A percentile compares a stretch with the other conserved stretches of the same genome.
These are phyloP conservation scores for Mallotus villosus DNA, from an alignment of 2,797 vertebrate species.

Conservation along the genomic window DNA sequence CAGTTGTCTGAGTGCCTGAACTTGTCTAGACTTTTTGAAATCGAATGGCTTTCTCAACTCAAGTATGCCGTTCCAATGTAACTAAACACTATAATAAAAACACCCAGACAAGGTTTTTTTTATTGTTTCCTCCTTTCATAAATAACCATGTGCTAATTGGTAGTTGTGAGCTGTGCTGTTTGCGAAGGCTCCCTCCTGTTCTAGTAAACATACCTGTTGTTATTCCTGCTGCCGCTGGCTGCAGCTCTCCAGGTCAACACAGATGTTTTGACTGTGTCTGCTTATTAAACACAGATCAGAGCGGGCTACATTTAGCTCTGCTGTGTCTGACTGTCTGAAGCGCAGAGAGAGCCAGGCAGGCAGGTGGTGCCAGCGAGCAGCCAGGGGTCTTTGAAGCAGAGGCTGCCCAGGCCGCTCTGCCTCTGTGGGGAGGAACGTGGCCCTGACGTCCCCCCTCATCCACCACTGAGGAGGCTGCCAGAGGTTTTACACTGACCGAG, in stretches of 20 bases:
- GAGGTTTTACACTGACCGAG: background rate
- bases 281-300: conserved; percentile 33
- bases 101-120: background rate
- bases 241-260: conserved; percentile 6
- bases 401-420: background rate
- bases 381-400: conserved; percentile 25
- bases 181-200: background rate
- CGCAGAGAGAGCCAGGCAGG: background rate
- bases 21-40: background rate
- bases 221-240: background rate
- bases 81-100: background rate
- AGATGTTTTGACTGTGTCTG: conserved; percentile 5
- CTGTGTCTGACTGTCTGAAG: background rate
- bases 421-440: conserved; percentile 16
- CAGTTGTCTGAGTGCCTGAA: background rate
- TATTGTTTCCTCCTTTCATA: background rate
- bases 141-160: background rate
- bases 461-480: background rate
- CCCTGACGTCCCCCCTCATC: background rate
- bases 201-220: background rate
- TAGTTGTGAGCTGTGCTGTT: background rate
- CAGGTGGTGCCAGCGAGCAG: conserved; percentile 30
- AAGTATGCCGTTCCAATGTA: background rate
- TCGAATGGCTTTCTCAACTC: background rate
- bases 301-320: conserved; percentile 32